Evolutionary conservation across 1,140 invertebrate species (phyloP), one percentile per base, ranked within the genome.

Genomic region (Pogonomyrmex californicus): DNA sequence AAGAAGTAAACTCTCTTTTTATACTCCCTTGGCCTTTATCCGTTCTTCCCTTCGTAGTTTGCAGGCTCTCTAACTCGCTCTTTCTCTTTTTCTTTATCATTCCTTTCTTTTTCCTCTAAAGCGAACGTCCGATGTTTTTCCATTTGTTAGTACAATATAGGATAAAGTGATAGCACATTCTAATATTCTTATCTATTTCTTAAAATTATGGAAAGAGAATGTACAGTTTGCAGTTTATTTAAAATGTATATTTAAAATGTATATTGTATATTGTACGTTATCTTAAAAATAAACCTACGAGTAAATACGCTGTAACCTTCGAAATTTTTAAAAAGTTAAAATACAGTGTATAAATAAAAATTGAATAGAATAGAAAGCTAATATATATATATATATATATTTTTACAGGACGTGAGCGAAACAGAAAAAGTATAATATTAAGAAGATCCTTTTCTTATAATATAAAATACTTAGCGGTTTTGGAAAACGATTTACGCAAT

Each of bases 1-100:
- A 23, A 70, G 71, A 83, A 89, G n/a, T 65, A 68, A 44, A 14
- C 23, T 60, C 33, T 30, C 41, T 85, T 14, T 62, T n/a, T 62
- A 10, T 62, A 17, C 0, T 85, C 14, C 70, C n/a, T 76, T 36
- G 36, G 54, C 30, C 23, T 60, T 60, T 76, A 47, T 60, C 38
- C 38, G 17, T 68, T 54, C 56, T 83, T 79, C 47, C 78, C 49
- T 77, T 62, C 36, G 12, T 10, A 47, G 68, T 51, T 75, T 81
- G 56, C 44, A 23, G 17, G 41, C n/a, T 77, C 17, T 47, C n/a
- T 66, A 3, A 44, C 30, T 68, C 17, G 65, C 60, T 63, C n/a
- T 66, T 44, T 44, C 33, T 60, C 82, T 66, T 49, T 62, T 51
- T 44, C n/a, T 56, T 9, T 30, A 41, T 44, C 36, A n/a, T 44